Base-by-base conservation (phyloP, 2,888 invertebrate genomes). In the Scelioninae gen. 1 region DNA sequence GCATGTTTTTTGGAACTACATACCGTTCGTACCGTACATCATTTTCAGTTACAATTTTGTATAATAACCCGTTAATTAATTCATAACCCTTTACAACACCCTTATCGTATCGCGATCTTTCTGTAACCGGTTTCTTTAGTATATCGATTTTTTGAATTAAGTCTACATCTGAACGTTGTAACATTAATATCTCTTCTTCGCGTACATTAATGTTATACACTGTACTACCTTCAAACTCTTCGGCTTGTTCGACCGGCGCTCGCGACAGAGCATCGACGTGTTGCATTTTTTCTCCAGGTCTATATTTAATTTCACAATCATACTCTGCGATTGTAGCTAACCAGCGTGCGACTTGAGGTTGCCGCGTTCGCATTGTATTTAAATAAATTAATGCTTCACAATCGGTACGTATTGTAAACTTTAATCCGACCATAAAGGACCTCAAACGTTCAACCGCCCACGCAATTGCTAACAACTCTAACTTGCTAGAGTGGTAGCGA, bases 51-150 rank as follows among this genome's bases (percentile, higher is more conserved):
- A n/a, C 7, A 6, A 49, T 13, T 29, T 74, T 79, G 43, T 80
- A 84, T 13, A 82, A 65, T 0, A 82, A 8, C 1, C 80, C 84
- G 9, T 82, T 47, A 0, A 40, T 40, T 15, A 84, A 53, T 7
- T 51, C 53, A 51, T 16, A 82, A 1, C 74, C 56, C 38, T 45
- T 29, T 0, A 60, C 7, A 40, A 60, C 56, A 11, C 51, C 62
- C 31, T 71, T 38, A 40, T 62, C 49, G 16, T 31, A 8, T 23
- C 51, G 40, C 45, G 58, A 13, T 15, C 58, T 55, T 7, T 69
- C 58, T 7, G n/a, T 6, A n/a, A 16, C 69, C 5, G 15, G 6
- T 16, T 47, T 56, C 1, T 34, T 56, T 47, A 69, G 47, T 11
- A 69, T 47, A 5, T 58, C 34, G 8, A 69, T 69, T 47, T 45